These are phyloP conservation scores for Alligator sinensis DNA, from an alignment of 2,113 vertebrate genomes.

Conservation along the genomic window DNA sequence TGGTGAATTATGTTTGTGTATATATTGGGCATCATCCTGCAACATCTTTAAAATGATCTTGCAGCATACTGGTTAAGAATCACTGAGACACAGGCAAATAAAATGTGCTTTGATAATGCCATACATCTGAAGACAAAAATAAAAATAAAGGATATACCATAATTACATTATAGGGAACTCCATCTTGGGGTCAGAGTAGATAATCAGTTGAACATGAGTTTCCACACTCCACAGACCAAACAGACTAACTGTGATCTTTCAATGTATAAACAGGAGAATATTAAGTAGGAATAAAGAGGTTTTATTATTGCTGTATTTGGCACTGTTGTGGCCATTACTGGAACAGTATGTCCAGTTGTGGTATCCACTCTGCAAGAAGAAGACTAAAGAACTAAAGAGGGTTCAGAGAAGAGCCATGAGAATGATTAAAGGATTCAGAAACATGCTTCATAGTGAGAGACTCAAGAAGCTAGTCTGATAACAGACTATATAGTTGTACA, in stretches of 20 bases:
- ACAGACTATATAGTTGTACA: not conserved
- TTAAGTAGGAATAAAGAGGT: not conserved
- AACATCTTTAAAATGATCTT: too few relatives aligned
- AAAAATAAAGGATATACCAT: not conserved
- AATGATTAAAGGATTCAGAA: not conserved
- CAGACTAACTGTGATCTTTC: not conserved
- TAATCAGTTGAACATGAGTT: not conserved
- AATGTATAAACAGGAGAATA: not conserved
- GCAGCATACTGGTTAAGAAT: too few relatives aligned
- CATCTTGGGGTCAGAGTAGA: not conserved
- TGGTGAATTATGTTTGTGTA: too few relatives aligned
- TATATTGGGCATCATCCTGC: too few relatives aligned
- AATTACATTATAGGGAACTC: not conserved
- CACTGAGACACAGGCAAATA: not conserved
- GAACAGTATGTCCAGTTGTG: not conserved
- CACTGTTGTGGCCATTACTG: not conserved
- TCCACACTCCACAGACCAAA: not conserved
- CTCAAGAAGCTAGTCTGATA: not conserved
- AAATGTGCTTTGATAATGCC: not conserved
- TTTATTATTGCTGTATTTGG: not conserved
- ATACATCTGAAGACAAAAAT: not conserved
- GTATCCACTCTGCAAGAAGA: not conserved
- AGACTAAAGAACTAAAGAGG: not conserved
- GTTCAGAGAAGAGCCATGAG: not conserved
- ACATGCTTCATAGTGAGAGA: not conserved